These are phyloP conservation scores for Hippocampus kuda DNA, from an alignment of 2,797 vertebrate genomes.

Conservation along the genomic window DNA sequence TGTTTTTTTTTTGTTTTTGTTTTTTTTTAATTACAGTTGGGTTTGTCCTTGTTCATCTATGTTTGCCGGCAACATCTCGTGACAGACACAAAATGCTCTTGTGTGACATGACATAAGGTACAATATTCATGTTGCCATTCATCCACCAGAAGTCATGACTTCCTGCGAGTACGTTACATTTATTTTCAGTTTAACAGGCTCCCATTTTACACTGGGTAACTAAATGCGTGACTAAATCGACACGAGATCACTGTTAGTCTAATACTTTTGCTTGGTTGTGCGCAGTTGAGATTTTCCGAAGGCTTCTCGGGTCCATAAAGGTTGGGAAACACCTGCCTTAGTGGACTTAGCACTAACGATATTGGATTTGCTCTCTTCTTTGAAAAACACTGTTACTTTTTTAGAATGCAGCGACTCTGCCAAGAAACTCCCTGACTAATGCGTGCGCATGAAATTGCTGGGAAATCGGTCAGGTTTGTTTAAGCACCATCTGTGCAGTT, in stretches of 20 bases:
- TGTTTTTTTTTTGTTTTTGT: too few species aligned
- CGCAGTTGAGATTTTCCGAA: neutral
- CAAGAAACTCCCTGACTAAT: conserved; percentile 5
- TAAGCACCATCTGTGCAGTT: conserved; percentile 49
- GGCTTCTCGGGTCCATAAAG: neutral
- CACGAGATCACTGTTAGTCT: neutral
- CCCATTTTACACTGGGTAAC: neutral
- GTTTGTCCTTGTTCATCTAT: neutral
- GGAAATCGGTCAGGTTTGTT: conserved; percentile 20
- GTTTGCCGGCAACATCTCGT: too few species aligned
- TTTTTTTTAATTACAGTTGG: neutral
- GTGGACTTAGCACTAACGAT: neutral
- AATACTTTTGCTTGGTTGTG: neutral
- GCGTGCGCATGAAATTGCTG: neutral
- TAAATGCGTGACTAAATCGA: neutral
- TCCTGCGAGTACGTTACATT: neutral
- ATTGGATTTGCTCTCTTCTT: neutral
- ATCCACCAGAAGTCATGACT: neutral
- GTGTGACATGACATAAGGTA: neutral
- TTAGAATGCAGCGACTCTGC: neutral
- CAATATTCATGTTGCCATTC: neutral
- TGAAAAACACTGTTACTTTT: conserved; percentile 2
- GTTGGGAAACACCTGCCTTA: neutral
- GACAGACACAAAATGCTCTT: neutral
- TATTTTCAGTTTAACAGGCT: neutral